Conservation (phyloP, 2,113 vertebrate species). For the Nyctereutes procyonoides region DNA sequence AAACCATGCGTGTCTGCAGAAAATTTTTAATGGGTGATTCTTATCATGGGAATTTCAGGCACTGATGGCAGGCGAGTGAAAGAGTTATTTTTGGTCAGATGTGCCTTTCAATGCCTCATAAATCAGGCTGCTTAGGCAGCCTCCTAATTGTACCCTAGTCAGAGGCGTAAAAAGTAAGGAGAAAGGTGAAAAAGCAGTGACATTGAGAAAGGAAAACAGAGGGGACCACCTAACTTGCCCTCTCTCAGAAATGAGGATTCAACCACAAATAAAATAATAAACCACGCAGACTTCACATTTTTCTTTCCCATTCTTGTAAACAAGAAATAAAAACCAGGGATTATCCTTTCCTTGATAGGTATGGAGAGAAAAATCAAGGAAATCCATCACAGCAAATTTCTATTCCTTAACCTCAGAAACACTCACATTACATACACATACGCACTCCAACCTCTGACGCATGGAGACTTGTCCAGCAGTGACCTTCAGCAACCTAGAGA, state of each 20-base stretch:
- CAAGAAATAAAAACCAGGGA: conserved; percentile 1
- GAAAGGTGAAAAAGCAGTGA: conserved; percentile 10
- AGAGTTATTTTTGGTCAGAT: conserved; percentile 67
- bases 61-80: not conserved
- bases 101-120: conserved; percentile 62
- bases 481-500: conserved; percentile 56
- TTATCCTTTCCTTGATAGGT: not conserved
- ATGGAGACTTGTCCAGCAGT: not conserved
- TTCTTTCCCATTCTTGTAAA: not conserved
- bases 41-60: conserved; percentile 38
- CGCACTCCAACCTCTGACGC: not conserved
- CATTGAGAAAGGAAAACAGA: not conserved
- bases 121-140: conserved; percentile 57
- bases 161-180: not conserved
- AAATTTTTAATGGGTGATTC: conserved; percentile 51
- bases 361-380: not conserved
- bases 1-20: not conserved
- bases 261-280: not conserved
- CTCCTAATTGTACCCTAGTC: conserved; percentile 40
- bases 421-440: not conserved
- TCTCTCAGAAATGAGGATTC: not conserved
- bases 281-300: not conserved
- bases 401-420: conserved; percentile 41
- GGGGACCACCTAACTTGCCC: not conserved
- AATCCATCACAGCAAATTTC: not conserved